Evolutionary conservation across 1,140 invertebrate species (phyloP).

Genomic region (Apis florea): DNA sequence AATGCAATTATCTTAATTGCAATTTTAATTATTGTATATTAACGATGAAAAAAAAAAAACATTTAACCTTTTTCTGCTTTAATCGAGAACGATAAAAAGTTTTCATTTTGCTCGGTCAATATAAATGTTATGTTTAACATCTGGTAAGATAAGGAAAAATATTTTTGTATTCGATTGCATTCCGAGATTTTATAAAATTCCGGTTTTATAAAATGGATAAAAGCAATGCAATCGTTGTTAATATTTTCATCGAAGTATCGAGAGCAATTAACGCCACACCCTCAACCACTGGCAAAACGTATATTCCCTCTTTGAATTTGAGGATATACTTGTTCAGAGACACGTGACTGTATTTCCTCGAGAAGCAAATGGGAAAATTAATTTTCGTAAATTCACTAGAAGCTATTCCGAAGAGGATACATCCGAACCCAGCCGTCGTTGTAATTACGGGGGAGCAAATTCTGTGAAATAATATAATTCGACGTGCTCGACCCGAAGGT

Average conservation of each 20-base stretch:
- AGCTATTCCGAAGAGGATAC: background rate
- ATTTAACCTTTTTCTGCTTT: too few species aligned
- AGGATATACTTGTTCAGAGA: background rate
- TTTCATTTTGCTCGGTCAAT: too few species aligned
- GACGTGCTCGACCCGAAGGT: conserved; percentile 42
- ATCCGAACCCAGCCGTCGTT: background rate
- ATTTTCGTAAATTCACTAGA: background rate
- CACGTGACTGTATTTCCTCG: background rate
- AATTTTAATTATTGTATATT: too few species aligned
- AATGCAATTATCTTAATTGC: too few species aligned
- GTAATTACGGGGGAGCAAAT: conserved; percentile 17
- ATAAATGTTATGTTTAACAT: too few species aligned
- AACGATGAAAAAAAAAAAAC: too few species aligned
- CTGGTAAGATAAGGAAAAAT: too few species aligned
- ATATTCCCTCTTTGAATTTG: background rate
- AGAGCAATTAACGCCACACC: conserved; percentile 24
- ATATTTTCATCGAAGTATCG: conserved; percentile 1
- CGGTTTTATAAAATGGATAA: background rate
- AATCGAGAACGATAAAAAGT: too few species aligned
- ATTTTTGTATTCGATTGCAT: background rate
- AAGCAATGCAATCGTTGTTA: conserved; percentile 14
- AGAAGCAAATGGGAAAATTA: background rate
- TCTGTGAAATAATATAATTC: conserved; percentile 53
- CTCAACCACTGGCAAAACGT: background rate
- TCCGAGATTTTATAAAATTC: too few species aligned